Evolutionary conservation across 2,888 invertebrate genomes (phyloP).

Genomic region (Chromoteleia sp.): DNA sequence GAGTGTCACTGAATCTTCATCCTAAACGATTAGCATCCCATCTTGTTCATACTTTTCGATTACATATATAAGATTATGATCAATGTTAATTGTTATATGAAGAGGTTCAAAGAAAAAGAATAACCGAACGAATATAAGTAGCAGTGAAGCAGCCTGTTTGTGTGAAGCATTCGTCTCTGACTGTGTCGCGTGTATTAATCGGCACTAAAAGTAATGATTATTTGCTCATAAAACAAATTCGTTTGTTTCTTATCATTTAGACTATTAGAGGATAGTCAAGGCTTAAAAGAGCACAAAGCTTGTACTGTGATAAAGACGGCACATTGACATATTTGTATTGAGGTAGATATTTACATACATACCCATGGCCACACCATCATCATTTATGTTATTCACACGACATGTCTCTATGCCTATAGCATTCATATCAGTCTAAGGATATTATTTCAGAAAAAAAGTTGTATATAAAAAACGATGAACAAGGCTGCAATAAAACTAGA

Average conservation of each 20-base stretch:
- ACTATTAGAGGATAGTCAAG: conserved; percentile 58
- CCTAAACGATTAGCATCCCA: conserved; percentile 38
- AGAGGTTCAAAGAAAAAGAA: conserved; percentile 20
- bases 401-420: conserved; percentile 70
- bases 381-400: conserved; percentile 84
- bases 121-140: conserved; percentile 53
- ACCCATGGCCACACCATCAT: conserved; percentile 85
- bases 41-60: conserved; percentile 2
- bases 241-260: conserved; percentile 7
- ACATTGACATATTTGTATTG: conserved; percentile 46
- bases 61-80: conserved; percentile 13
- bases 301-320: conserved; percentile 55
- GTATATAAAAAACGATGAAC: conserved; percentile 38
- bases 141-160: conserved; percentile 71
- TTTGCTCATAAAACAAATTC: conserved; percentile 4
- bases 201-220: conserved; percentile 22
- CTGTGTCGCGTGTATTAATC: background rate
- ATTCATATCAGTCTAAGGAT: conserved; percentile 58
- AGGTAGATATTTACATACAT: conserved; percentile 79
- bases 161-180: conserved; percentile 37
- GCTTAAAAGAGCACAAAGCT: conserved; percentile 61
- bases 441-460: conserved; percentile 61
- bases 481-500: conserved; percentile 68
- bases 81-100: conserved; percentile 38
- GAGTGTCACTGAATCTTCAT: conserved; percentile 40